These are phyloP conservation scores for Ostrea edulis DNA, from an alignment of 1,140 invertebrate genomes.

Conservation along the genomic window DNA sequence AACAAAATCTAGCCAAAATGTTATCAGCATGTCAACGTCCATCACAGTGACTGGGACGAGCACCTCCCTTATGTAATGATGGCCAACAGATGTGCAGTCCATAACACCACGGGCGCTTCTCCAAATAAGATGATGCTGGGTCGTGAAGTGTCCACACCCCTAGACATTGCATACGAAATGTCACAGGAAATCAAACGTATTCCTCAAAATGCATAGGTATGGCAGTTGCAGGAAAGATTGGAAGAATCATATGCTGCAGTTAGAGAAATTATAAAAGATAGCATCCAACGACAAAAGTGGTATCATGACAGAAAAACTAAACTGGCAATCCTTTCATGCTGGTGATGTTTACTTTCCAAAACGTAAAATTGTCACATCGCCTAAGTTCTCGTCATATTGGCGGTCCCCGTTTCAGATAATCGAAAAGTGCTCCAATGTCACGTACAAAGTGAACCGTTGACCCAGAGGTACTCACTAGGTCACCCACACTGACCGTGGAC, in stretches of 20 bases:
- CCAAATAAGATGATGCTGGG: neutral
- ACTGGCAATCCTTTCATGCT: neutral
- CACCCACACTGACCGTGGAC: neutral
- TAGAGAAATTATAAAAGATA: neutral
- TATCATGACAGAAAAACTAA: neutral
- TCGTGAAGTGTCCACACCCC: neutral
- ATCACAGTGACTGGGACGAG: neutral
- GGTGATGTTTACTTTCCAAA: slow-evolving; percentile 34
- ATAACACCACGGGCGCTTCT: neutral
- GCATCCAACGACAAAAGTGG: neutral
- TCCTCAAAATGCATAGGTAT: neutral
- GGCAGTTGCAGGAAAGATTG: neutral
- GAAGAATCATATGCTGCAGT: neutral
- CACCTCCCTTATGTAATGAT: neutral
- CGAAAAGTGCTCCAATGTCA: slow-evolving; percentile 23
- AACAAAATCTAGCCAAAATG: neutral
- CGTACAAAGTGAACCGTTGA: slow-evolving; percentile 13
- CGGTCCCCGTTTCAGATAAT: neutral
- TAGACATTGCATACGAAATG: too few species aligned
- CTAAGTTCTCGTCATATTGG: slow-evolving; percentile 21
- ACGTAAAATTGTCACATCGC: neutral
- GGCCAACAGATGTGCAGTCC: neutral
- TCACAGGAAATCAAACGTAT: too few species aligned
- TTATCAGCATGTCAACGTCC: neutral
- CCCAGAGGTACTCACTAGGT: neutral